Conservation (phyloP, 2,113 vertebrate species). For the Pelmatolapia mariae region DNA sequence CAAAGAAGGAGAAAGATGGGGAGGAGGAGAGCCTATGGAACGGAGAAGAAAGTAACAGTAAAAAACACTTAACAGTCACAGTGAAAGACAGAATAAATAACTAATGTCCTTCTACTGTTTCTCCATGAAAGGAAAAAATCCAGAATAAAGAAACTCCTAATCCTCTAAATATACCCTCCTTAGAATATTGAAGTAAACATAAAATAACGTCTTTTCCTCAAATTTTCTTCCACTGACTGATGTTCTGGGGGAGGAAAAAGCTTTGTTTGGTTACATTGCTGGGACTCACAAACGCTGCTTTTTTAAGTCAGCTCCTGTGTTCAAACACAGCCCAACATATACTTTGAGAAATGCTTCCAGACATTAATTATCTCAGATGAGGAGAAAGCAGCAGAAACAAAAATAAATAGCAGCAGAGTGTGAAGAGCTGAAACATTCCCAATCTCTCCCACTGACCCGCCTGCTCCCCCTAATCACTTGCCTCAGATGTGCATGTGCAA, state of each 20-base stretch:
- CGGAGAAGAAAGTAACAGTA: neutral
- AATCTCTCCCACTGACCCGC: neutral
- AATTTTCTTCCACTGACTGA: neutral
- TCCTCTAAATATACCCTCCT: neutral
- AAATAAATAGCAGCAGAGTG: neutral
- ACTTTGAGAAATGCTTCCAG: neutral
- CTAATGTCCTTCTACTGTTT: neutral
- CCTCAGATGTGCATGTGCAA: neutral
- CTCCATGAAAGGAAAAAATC: neutral
- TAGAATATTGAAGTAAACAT: neutral
- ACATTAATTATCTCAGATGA: neutral
- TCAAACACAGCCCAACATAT: neutral
- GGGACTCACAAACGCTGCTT: neutral
- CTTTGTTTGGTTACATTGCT: neutral
- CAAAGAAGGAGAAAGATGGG: neutral
- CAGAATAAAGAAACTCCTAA: neutral
- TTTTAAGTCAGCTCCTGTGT: neutral
- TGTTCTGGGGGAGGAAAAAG: neutral
- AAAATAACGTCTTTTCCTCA: fast-evolving
- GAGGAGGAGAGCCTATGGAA: neutral
- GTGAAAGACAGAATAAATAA: neutral
- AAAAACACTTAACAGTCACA: neutral
- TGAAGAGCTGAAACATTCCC: neutral
- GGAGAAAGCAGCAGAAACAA: neutral
- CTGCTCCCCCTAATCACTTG: neutral